Conservation (phyloP, 2,797 vertebrate species). For the Amphiprion clarkii region DNA sequence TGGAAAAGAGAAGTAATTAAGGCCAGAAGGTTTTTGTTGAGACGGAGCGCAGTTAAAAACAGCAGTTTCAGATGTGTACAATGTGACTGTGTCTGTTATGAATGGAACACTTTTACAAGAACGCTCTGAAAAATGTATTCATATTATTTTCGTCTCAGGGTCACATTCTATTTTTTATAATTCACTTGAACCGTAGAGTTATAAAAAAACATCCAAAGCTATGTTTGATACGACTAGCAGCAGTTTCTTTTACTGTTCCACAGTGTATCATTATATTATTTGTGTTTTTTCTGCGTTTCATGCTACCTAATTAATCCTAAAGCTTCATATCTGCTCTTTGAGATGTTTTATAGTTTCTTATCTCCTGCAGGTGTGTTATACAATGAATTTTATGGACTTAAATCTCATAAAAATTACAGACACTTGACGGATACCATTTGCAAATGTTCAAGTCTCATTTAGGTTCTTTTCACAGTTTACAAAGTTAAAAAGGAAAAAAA, state of each 20-base stretch:
- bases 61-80: neutral
- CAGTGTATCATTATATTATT: neutral
- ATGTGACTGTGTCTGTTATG: neutral
- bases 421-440: no score
- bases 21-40: neutral
- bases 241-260: neutral
- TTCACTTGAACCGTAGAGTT: neutral
- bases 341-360: neutral
- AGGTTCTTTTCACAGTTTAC: no score
- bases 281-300: neutral
- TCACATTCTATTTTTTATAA: neutral
- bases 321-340: neutral
- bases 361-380: neutral
- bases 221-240: neutral
- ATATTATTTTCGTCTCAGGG: neutral
- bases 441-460: no score
- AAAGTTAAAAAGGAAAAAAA: no score
- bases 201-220: neutral
- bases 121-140: neutral
- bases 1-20: conserved; percentile 29
- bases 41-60: neutral
- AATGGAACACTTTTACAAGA: conserved; percentile 15
- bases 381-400: neutral
- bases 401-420: no score
- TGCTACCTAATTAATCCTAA: neutral